Base-by-base conservation (phyloP, 2,888 invertebrate genomes). In the Tenthredo scrophulariae region DNA sequence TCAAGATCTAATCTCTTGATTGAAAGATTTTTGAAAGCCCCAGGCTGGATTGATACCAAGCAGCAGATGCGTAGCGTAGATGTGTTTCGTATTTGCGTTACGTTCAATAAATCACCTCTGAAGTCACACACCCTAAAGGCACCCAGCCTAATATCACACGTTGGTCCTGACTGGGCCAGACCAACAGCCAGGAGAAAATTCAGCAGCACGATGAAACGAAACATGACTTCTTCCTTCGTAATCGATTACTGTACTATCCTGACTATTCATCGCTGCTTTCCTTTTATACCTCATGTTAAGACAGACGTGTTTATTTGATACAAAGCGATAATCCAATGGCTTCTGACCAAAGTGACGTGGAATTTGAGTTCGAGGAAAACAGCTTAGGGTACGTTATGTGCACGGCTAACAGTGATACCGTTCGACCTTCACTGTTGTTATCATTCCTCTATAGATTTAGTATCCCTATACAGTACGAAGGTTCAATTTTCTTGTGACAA, bases 1-100 rank as follows among this genome's bases (percentile, higher is more conserved):
- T n/a, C 6, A 6, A 54, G 18, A n/a, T n/a, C 6, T n/a, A 54
- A 7, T 2, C n/a, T n/a, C n/a, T 0, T 54, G n/a, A 54, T n/a
- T n/a, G 54, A 54, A n/a, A 54, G 54, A n/a, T 54, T n/a, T 18
- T 54, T 54, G n/a, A 54, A 54, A n/a, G 54, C 54, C 54, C 54
- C 54, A n/a, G 54, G 54, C n/a, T n/a, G 54, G 54, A 54, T 54
- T 54, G 54, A n/a, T n/a, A 54, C 54, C 54, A n/a, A 54, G n/a
- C 54, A 54, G 54, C n/a, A 54, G 7, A 54, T 18, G 1, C 54
- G 54, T n/a, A 54, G 54, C 54, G 6, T 1, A n/a, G 18, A 6
- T n/a, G 1, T 4, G n/a, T 7, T n/a, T 1, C n/a, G n/a, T n/a
- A 7, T 6, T 54, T 54, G 7, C 7, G 54, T 54, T 54, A 54